Conservation (phyloP, 2,797 vertebrate species). For the Gastrophryne carolinensis region DNA sequence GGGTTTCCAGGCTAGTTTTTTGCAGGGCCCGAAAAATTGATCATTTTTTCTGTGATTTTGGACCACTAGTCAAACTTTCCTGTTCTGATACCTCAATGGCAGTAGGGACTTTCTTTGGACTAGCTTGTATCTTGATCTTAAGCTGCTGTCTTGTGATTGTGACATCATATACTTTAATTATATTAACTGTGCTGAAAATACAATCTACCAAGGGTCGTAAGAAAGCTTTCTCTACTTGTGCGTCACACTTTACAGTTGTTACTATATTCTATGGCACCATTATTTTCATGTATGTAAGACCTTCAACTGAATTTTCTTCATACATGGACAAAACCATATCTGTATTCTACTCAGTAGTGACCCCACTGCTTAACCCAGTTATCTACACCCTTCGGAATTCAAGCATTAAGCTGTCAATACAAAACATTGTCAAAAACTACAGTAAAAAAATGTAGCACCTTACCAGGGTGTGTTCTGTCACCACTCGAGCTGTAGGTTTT, state of each 20-base stretch:
- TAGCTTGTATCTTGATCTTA: conserved; percentile 25
- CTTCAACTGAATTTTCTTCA: not conserved
- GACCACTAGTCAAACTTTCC: conserved; percentile 5
- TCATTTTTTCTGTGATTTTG: conserved; percentile 11
- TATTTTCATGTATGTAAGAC: conserved; percentile 36
- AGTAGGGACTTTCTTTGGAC: conserved; percentile 10
- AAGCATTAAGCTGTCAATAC: too few species aligned
- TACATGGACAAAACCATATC: conserved; percentile 30
- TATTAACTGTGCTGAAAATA: not conserved
- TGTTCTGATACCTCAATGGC: not conserved
- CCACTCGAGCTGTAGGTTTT: too few species aligned
- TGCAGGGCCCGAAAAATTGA: not conserved
- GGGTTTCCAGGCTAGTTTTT: not conserved
- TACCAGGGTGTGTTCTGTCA: too few species aligned
- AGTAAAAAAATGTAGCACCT: too few species aligned
- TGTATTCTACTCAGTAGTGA: conserved; percentile 26
- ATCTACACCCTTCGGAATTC: conserved; percentile 43
- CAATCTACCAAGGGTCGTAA: not conserved
- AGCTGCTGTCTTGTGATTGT: conserved; percentile 22
- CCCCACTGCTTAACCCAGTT: conserved; percentile 35
- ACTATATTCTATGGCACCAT: conserved; percentile 23
- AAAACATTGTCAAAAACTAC: too few species aligned
- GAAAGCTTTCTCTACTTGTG: conserved; percentile 38
- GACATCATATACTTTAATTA: conserved; percentile 21
- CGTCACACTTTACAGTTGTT: conserved; percentile 33